Conservation (phyloP, 2,797 vertebrate genomes). For the Eulemur mongoz region DNA sequence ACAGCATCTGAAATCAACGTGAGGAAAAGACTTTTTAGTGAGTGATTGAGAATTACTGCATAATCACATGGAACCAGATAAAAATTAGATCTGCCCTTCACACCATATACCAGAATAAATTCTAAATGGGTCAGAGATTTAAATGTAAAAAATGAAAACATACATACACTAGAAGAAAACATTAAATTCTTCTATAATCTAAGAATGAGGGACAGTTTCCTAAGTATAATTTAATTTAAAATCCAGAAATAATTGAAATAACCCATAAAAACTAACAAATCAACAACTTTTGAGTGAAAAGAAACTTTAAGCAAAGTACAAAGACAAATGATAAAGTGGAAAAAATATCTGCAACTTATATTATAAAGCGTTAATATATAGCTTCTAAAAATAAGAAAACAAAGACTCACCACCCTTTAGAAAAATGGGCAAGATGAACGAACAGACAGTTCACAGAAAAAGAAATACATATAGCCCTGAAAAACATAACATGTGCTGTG, state of each 20-base stretch:
- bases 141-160: conserved; percentile 43
- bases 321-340: conserved; percentile 10
- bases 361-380: neutral
- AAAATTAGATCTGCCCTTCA: conserved; percentile 2
- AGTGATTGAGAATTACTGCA: neutral
- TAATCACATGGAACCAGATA: conserved; percentile 16
- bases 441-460: neutral
- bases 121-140: neutral
- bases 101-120: neutral
- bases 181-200: neutral
- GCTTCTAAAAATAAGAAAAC: conserved; percentile 43
- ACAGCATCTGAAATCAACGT: conserved; percentile 7
- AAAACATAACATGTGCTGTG: neutral
- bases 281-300: neutral
- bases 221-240: conserved; percentile 29
- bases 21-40: conserved; percentile 19
- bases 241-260: conserved; percentile 24
- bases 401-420: conserved; percentile 21
- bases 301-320: neutral
- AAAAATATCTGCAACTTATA: conserved; percentile 38
- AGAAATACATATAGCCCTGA: neutral
- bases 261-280: conserved; percentile 29
- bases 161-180: conserved; percentile 5
- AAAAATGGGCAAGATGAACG: neutral
- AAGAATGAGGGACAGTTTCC: conserved; percentile 9